Conservation (phyloP, 2,888 invertebrate species). For the Melangyna quadrimaculata region DNA sequence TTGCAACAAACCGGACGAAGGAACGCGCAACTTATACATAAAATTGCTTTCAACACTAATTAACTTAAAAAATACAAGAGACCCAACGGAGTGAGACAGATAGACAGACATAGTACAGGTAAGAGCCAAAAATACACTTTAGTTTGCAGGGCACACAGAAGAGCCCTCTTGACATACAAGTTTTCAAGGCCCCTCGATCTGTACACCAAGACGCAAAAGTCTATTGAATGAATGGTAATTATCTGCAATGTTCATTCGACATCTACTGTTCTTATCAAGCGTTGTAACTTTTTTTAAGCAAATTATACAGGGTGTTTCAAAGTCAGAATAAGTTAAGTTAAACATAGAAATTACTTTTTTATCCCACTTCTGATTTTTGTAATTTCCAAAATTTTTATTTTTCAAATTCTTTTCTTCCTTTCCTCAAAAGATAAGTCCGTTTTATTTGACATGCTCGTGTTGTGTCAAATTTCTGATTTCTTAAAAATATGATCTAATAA, state of each 20-base stretch:
- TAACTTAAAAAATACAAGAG: constrained; percentile 32
- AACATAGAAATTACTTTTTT: too few species aligned
- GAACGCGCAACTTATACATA: neutral
- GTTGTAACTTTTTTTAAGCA: constrained; percentile 6
- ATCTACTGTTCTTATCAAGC: constrained; percentile 57
- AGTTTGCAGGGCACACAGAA: neutral
- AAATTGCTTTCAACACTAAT: constrained; percentile 63
- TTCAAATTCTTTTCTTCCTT: too few species aligned
- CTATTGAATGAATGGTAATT: constrained; percentile 65
- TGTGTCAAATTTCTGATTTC: too few species aligned
- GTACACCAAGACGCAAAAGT: constrained; percentile 43
- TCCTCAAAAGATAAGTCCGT: too few species aligned
- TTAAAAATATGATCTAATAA: too few species aligned
- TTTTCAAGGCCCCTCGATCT: neutral
- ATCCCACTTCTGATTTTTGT: neutral
- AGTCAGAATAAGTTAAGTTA: neutral
- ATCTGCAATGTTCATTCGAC: constrained; percentile 45
- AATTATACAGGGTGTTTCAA: neutral
- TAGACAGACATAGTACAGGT: neutral
- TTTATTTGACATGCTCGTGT: too few species aligned
- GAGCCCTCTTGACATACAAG: constrained; percentile 28
- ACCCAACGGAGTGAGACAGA: neutral
- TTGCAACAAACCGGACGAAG: neutral
- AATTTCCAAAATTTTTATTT: neutral
- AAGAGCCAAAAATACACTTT: constrained; percentile 30